These are phyloP conservation scores for Nannoperca obscura DNA, from an alignment of 2,797 vertebrate genomes.

Conservation along the genomic window DNA sequence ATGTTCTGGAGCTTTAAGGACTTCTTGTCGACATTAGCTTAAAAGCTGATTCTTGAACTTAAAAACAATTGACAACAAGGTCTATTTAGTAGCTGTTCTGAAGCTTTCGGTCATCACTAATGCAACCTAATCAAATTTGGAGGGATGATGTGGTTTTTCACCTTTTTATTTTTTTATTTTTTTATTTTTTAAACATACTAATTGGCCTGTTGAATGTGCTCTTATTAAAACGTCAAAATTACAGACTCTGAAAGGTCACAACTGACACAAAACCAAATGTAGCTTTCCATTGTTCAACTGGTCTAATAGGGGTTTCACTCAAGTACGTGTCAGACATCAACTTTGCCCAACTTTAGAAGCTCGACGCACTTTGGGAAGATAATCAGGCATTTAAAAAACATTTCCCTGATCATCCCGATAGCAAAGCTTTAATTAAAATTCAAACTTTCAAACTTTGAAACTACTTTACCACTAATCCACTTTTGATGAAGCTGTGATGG, in stretches of 20 bases:
- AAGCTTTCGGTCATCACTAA: not conserved
- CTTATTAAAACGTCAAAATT: slow-evolving; percentile 45
- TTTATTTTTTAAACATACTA: slow-evolving; percentile 16
- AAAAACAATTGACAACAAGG: not conserved
- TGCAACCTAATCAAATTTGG: not conserved
- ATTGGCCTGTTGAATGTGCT: slow-evolving; percentile 31
- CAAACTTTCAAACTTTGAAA: slow-evolving; percentile 30
- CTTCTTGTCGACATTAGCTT: not conserved
- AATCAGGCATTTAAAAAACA: slow-evolving; percentile 24
- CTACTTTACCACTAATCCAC: slow-evolving; percentile 38
- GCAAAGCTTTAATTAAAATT: slow-evolving; percentile 40
- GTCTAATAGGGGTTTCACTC: slow-evolving; percentile 30
- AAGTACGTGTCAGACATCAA: slow-evolving; percentile 18
- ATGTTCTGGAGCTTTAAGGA: not conserved
- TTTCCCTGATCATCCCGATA: slow-evolving; percentile 12
- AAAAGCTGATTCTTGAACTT: not conserved
- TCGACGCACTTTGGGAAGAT: slow-evolving; percentile 26
- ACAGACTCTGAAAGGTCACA: slow-evolving; percentile 33
- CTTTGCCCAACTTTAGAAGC: slow-evolving; percentile 5
- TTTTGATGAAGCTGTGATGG: slow-evolving; percentile 51
- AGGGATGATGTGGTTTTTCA: not conserved
- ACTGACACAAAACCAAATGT: slow-evolving; percentile 25
- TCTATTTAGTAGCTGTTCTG: not conserved
- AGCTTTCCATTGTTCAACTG: slow-evolving; percentile 10
- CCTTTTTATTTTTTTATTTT: slow-evolving; percentile 27